phyloP scores from a whole-genome alignment of 23 tunicate genomes.

The Styela clava region DNA sequence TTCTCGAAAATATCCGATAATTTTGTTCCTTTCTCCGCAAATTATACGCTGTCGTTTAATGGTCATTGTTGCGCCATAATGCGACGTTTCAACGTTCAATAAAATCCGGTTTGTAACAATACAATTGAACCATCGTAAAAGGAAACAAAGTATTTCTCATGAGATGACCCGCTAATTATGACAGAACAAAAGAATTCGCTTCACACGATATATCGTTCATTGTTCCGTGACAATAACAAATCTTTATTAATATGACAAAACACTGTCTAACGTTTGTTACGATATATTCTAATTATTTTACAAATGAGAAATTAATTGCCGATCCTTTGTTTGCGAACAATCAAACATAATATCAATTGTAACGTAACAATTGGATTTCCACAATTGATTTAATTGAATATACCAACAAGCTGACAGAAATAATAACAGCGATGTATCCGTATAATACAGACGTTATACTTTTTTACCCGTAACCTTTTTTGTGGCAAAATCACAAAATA shows the following conservation, averaged over 20 bases:
- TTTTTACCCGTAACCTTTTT: no score
- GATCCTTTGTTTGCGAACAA: neutral
- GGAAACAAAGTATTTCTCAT: slow-evolving; percentile 8
- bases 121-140: slow-evolving; percentile 10
- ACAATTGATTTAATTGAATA: no score
- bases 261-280: neutral
- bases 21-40: neutral
- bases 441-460: no score
- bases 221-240: slow-evolving; percentile 1
- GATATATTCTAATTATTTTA: neutral
- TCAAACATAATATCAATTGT: neutral
- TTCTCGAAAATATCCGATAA: neutral
- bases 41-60: neutral
- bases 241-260: neutral
- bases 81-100: neutral
- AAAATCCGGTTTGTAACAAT: neutral
- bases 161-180: slow-evolving; percentile 6
- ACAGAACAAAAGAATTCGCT: neutral
- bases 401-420: no score
- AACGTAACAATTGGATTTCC: neutral
- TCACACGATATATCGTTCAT: neutral
- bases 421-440: no score
- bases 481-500: no score
- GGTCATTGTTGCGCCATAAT: slow-evolving; percentile 1
- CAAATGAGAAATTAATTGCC: neutral